phyloP scores from a whole-genome alignment of 2,888 invertebrate genomes.

The Tenthredo scrophulariae region DNA sequence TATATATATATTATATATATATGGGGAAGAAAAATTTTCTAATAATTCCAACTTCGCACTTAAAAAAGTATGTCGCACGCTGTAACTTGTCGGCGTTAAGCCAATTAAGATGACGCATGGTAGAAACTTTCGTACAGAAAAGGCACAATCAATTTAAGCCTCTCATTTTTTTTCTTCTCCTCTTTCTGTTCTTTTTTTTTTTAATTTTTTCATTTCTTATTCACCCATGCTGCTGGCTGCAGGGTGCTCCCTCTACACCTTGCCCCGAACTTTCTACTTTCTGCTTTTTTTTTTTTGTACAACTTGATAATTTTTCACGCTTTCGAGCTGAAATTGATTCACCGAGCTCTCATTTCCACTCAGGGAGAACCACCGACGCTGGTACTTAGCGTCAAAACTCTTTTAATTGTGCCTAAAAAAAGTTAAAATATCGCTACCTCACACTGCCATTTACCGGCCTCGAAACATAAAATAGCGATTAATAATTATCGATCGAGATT shows the following conservation, averaged over 20 bases:
- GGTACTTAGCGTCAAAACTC: constrained; percentile 23
- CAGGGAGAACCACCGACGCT: constrained; percentile 7
- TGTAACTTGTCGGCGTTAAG: constrained; percentile 70
- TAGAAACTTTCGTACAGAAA: constrained; percentile 65
- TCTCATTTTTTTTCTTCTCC: constrained; percentile 47
- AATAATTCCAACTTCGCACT: constrained; percentile 51
- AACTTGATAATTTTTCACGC: constrained; percentile 40
- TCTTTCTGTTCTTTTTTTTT: constrained; percentile 47
- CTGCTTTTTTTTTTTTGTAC: neutral
- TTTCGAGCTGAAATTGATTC: constrained; percentile 39
- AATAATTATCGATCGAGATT: constrained; percentile 1
- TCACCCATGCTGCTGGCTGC: constrained; percentile 7
- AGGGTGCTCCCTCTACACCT: neutral
- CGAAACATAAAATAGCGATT: neutral
- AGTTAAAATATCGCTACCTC: constrained; percentile 12
- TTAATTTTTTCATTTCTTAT: constrained; percentile 41
- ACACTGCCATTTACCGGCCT: neutral
- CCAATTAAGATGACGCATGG: constrained; percentile 75
- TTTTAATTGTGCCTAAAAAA: constrained; percentile 30
- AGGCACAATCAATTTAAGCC: constrained; percentile 53
- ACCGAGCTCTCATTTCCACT: constrained; percentile 2
- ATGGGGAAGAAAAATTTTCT: constrained; percentile 8
- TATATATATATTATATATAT: too few relatives aligned
- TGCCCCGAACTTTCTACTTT: constrained; percentile 34
- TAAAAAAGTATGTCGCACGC: constrained; percentile 53